Evolutionary conservation across 2,888 invertebrate genomes (phyloP).

Genomic region (Macrosoma leucophasiata): DNA sequence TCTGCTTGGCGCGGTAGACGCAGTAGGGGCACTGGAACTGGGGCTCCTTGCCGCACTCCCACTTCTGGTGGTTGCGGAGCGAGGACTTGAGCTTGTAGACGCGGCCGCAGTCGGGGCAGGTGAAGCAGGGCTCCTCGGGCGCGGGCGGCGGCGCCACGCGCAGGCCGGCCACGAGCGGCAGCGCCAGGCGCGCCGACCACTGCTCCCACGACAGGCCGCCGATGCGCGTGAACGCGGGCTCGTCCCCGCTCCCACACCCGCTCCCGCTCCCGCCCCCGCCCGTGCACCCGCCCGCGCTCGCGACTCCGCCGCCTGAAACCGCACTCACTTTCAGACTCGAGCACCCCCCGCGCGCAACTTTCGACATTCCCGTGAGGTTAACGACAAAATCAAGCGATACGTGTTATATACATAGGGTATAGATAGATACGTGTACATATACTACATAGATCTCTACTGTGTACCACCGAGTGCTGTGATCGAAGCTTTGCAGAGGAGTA

Average conservation of each 20-base stretch:
- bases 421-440: conserved; percentile 34
- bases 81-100: conserved; percentile 92
- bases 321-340: conserved; percentile 12
- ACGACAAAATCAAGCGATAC: conserved; percentile 61
- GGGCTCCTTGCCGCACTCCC: conserved; percentile 91
- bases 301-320: conserved; percentile 27
- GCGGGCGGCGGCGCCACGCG: conserved; percentile 53
- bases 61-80: conserved; percentile 87
- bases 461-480: conserved; percentile 74
- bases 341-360: conserved; percentile 34
- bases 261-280: conserved; percentile 39
- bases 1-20: conserved; percentile 88
- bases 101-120: conserved; percentile 88
- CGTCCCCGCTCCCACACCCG: conserved; percentile 53
- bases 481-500: conserved; percentile 67
- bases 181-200: conserved; percentile 84
- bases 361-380: conserved; percentile 59
- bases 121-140: conserved; percentile 77
- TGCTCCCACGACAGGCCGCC: conserved; percentile 82
- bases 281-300: conserved; percentile 26
- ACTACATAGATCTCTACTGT: conserved; percentile 55
- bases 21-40: conserved; percentile 89
- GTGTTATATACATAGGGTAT: conserved; percentile 42
- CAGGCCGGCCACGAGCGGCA: conserved; percentile 79
- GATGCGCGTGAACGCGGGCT: conserved; percentile 83